Conservation (phyloP, 2,797 vertebrate species). For the Okamejei kenojei region DNA sequence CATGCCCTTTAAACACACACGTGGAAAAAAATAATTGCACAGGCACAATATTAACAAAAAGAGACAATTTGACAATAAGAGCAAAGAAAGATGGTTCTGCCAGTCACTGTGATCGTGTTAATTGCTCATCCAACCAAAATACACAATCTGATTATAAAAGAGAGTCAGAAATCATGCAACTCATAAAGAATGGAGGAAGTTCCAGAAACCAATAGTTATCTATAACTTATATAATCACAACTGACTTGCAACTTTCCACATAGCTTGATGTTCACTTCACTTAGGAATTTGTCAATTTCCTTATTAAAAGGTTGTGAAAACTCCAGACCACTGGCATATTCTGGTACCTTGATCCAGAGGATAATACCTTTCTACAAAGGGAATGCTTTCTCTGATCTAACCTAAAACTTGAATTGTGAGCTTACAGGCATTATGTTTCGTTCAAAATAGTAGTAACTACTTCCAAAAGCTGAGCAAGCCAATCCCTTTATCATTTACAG, state of each 20-base stretch:
- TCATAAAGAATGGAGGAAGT: too few species aligned
- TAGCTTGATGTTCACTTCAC: not conserved
- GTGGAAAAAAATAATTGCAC: too few species aligned
- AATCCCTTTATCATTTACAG: not conserved
- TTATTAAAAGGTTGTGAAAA: not conserved
- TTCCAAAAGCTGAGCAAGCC: not conserved
- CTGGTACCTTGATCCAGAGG: not conserved
- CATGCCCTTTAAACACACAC: too few species aligned
- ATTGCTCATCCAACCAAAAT: not conserved
- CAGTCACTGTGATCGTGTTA: not conserved
- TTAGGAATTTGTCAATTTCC: not conserved
- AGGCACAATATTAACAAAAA: too few species aligned
- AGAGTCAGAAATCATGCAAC: too few species aligned
- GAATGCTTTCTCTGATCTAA: not conserved
- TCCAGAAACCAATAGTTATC: too few species aligned
- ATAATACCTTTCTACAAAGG: not conserved
- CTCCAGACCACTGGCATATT: not conserved
- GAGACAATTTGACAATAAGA: too few species aligned
- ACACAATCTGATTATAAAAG: not conserved
- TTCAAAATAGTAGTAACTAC: not conserved
- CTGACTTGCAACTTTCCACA: not conserved
- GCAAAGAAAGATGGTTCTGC: not conserved
- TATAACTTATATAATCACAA: not conserved
- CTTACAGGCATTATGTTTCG: not conserved
- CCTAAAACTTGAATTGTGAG: not conserved